Percentiles rank a stretch among this genome's conserved stretches.
phyloP scores from a whole-genome alignment of 2,113 vertebrate species.

The Drymodes brunneopygia region DNA sequence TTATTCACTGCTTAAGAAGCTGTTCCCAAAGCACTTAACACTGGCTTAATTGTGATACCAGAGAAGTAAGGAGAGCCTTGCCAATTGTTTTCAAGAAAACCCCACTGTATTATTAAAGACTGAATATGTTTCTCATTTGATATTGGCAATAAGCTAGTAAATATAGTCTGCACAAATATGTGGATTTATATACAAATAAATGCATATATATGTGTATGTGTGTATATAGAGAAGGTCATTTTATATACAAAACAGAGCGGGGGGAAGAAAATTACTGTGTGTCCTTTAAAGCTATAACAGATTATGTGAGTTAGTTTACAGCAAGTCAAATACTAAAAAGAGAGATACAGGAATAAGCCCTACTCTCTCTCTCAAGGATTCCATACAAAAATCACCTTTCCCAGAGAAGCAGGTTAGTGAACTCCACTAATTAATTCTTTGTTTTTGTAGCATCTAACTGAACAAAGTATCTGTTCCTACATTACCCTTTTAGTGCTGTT shows the following conservation, averaged over 20 bases:
- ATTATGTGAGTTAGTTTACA: neutral
- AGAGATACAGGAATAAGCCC: neutral
- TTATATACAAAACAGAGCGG: neutral
- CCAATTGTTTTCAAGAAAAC: neutral
- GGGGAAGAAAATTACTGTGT: neutral
- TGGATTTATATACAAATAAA: neutral
- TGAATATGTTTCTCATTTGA: neutral
- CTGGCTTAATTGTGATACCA: neutral
- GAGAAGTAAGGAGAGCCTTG: neutral
- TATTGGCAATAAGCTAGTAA: neutral
- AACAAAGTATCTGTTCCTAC: neutral
- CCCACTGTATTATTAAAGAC: neutral
- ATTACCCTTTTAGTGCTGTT: neutral
- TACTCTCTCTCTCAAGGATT: neutral
- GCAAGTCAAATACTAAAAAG: neutral
- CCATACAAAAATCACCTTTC: neutral
- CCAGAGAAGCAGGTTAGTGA: neutral
- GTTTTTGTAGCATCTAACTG: neutral
- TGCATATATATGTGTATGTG: neutral
- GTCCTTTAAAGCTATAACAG: neutral
- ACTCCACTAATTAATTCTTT: neutral
- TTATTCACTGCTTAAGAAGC: neutral
- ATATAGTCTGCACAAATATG: neutral
- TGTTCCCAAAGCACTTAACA: neutral
- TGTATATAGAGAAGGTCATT: neutral